phyloP scores from a whole-genome alignment of 2,797 vertebrate species.

The Propithecus perrieri region DNA sequence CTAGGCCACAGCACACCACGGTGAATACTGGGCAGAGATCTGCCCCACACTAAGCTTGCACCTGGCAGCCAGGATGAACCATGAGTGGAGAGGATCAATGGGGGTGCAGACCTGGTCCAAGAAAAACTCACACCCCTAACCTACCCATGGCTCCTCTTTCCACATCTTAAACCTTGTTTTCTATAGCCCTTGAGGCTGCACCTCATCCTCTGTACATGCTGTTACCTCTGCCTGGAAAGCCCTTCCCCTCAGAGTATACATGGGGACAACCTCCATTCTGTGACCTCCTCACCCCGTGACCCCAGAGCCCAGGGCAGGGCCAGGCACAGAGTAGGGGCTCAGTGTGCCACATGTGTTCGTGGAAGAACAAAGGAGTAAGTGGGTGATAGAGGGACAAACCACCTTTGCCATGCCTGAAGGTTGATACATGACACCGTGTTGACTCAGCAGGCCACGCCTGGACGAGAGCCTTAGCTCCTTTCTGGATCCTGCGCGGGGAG shows the following conservation, averaged over 20 bases:
- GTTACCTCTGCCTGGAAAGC: neutral
- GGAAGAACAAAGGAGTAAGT: neutral
- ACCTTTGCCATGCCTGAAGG: neutral
- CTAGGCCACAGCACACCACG: neutral
- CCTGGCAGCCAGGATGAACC: neutral
- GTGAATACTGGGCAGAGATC: neutral
- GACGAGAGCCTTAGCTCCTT: neutral
- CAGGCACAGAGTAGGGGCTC: neutral
- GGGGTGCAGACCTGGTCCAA: neutral
- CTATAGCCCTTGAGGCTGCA: neutral
- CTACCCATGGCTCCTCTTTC: neutral
- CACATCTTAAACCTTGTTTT: neutral
- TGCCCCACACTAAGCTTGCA: neutral
- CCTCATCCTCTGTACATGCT: neutral
- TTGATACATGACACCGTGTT: too few relatives aligned
- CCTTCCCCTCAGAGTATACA: neutral
- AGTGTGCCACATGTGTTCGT: neutral
- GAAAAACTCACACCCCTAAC: neutral
- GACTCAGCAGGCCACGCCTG: neutral
- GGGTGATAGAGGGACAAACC: neutral
- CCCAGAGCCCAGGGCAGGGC: neutral
- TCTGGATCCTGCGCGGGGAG: neutral
- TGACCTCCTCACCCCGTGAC: neutral
- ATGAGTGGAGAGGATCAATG: neutral
- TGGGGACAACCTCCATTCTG: neutral